A percentile compares a stretch with the other conserved stretches of the same genome.
phyloP scores from a whole-genome alignment of 1,140 invertebrate species.

The Rhizoglyphus robini region DNA sequence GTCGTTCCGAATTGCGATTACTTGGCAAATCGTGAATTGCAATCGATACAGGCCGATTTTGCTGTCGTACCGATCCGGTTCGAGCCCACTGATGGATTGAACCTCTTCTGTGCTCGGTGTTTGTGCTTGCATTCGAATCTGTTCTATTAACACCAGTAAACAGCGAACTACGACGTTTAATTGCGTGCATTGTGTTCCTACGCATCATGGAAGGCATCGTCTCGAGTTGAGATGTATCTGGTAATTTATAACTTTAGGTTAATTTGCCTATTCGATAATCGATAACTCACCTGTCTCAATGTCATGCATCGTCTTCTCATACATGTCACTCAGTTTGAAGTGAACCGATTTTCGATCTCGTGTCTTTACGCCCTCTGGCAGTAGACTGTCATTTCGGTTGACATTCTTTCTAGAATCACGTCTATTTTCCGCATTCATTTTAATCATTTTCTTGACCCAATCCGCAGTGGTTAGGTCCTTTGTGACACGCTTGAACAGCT shows the following conservation, averaged over 20 bases:
- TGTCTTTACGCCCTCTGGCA: not conserved
- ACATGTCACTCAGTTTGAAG: not conserved
- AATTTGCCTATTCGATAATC: not conserved
- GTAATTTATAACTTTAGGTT: not conserved
- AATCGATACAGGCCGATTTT: not conserved
- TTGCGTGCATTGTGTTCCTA: slow-evolving; percentile 1
- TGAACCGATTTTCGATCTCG: not conserved
- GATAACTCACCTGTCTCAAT: not conserved
- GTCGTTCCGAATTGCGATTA: no score
- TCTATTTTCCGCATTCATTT: not conserved
- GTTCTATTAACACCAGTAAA: not conserved
- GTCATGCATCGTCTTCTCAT: not conserved
- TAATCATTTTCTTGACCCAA: not conserved
- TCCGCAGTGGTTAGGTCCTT: not conserved
- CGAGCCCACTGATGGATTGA: not conserved
- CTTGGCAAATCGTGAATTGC: not conserved
- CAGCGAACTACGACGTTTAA: not conserved
- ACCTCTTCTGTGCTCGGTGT: no score
- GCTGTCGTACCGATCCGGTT: not conserved
- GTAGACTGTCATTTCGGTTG: not conserved
- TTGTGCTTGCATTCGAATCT: no score
- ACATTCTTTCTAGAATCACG: not conserved
- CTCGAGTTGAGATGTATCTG: not conserved
- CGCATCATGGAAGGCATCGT: not conserved
- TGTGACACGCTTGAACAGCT: not conserved